Conservation (phyloP, 1,140 invertebrate species). For the Zaprionus lachaisei region DNA sequence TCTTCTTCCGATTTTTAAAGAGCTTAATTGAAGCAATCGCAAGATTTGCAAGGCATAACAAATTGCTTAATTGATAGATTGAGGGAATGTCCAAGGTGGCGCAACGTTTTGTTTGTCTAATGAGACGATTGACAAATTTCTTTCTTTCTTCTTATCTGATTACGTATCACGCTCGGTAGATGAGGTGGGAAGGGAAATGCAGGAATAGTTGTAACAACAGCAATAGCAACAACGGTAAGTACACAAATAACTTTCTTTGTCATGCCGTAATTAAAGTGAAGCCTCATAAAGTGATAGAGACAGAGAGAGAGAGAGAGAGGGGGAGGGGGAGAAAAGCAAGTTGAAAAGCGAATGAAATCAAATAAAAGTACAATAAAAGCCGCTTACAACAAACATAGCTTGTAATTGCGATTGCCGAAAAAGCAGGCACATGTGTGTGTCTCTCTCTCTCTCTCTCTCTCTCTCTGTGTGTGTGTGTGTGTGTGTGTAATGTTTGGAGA, state of each 20-base stretch:
- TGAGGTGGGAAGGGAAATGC: neutral
- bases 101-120: slow-evolving; percentile 8
- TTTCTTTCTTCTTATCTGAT: slow-evolving; percentile 22
- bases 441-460: neutral
- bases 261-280: slow-evolving; percentile 39
- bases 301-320: slow-evolving; percentile 6
- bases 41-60: neutral
- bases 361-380: slow-evolving; percentile 59
- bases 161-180: neutral
- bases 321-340: neutral
- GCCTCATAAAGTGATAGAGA: slow-evolving; percentile 40
- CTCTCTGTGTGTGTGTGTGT: neutral
- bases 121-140: slow-evolving; percentile 22
- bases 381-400: slow-evolving; percentile 55
- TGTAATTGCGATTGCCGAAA: slow-evolving; percentile 74
- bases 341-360: slow-evolving; percentile 9
- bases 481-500: slow-evolving; percentile 21
- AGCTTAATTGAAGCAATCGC: neutral
- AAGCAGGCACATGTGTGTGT: slow-evolving; percentile 16
- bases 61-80: slow-evolving; percentile 11
- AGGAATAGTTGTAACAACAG: slow-evolving; percentile 7
- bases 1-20: neutral
- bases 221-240: slow-evolving; percentile 9
- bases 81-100: slow-evolving; percentile 1
- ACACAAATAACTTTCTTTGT: slow-evolving; percentile 45